Conservation (phyloP, 2,113 vertebrate genomes). For the Megalops atlanticus region DNA sequence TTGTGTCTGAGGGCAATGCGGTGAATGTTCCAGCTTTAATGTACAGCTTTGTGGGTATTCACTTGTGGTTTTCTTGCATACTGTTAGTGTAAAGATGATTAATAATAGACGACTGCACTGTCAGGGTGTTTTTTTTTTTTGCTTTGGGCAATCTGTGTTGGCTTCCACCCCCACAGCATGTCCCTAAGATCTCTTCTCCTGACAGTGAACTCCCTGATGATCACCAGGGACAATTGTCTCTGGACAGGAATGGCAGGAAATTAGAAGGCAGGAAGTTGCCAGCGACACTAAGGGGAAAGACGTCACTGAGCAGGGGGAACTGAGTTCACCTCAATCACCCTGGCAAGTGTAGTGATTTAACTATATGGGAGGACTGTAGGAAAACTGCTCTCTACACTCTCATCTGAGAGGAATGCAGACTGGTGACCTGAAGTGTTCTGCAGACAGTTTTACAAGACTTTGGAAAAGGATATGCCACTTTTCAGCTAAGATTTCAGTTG, state of each 20-base stretch:
- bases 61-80: too few relatives aligned
- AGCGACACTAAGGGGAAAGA: conserved; percentile 23
- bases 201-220: conserved; percentile 54
- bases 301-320: not conserved
- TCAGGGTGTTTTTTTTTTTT: too few relatives aligned
- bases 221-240: conserved; percentile 46
- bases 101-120: too few relatives aligned
- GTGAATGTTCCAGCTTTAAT: too few relatives aligned
- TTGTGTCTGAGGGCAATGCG: too few relatives aligned
- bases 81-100: too few relatives aligned
- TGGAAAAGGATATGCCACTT: not conserved
- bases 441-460: not conserved
- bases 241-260: conserved; percentile 46
- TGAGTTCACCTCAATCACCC: not conserved
- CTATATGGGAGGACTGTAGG: too few relatives aligned
- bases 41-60: too few relatives aligned
- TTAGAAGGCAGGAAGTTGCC: conserved; percentile 61
- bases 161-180: not conserved
- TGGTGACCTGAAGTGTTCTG: not conserved
- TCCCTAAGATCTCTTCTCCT: conserved; percentile 28
- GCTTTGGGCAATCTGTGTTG: too few relatives aligned
- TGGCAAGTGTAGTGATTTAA: not conserved
- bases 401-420: not conserved
- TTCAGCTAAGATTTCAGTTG: not conserved
- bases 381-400: not conserved